Base-by-base conservation (phyloP, 2,888 invertebrate genomes). In the Macropis europaea region DNA sequence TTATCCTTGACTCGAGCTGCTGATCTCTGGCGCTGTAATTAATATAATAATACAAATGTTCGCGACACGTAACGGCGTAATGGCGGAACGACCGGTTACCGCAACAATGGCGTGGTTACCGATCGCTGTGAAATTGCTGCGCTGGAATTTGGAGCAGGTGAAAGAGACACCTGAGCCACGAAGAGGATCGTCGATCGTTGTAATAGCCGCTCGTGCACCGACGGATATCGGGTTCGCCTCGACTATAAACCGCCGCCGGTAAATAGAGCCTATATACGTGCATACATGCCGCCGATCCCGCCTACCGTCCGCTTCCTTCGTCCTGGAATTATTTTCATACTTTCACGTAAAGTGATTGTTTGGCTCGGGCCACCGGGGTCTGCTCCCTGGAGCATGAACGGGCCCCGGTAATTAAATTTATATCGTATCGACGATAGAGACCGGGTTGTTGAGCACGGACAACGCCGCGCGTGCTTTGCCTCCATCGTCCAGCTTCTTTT, bases 301-400 rank as follows among this genome's bases (percentile, higher is more conserved):
- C 77, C 73, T 70, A 57, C 76, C 54, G 64, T 72, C 76, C 56
- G 80, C 79, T 82, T 84, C 75, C 81, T 79, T 76, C 77, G 79
- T 77, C 62, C 75, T 68, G 83, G 86, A 85, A 88, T 88, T 84
- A 88, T 89, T 88, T 89, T 85, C 87, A 88, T 88, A 88, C 88
- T 89, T 89, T 89, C 88, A 88, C 88, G 87, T 88, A 87, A 88
- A 88, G 88, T 88, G 89, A 88, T 89, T 89, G 89, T 89, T 88
- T 86, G 82, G 82, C 64, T 77, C 77, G 81, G 82, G 85, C 84
- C 83, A 83, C 80, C 79, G 79, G 84, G 86, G 82, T 83, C 84
- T 86, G 87, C 84, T 86, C 86, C 79, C 60, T 86, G 82, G 84
- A 87, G 88, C 88, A 87, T 87, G 88, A 88, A 88, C 84, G 79